Percentiles rank a stretch among this genome's conserved stretches.
Evolutionary conservation across 1,140 invertebrate genomes (phyloP).

Genomic region (Sycobia sp.): DNA sequence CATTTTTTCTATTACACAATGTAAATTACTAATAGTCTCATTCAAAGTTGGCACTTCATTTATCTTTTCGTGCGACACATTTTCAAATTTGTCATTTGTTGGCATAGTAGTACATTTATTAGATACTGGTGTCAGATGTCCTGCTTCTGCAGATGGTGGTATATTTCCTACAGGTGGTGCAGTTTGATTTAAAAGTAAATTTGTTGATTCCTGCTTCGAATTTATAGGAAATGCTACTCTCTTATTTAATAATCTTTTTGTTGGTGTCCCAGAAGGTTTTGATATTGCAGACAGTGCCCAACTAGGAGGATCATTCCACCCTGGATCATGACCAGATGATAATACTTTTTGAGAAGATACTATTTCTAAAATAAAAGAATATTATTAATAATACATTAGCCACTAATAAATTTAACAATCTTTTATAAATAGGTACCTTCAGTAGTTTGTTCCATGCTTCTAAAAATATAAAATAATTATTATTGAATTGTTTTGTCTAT

Average conservation of each 20-base stretch:
- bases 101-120: no score
- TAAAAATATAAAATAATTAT: not conserved
- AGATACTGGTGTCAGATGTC: no score
- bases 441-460: slow-evolving; percentile 24
- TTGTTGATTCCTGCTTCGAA: slow-evolving; percentile 33
- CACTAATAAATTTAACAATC: not conserved
- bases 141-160: slow-evolving; percentile 36
- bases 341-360: slow-evolving; percentile 52
- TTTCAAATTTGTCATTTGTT: no score
- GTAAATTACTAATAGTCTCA: slow-evolving; percentile 45
- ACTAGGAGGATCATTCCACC: slow-evolving; percentile 64
- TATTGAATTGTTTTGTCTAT: not conserved
- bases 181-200: not conserved
- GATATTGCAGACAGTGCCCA: slow-evolving; percentile 46
- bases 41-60: no score
- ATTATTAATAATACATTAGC: not conserved
- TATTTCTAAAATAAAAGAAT: slow-evolving; percentile 17
- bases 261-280: slow-evolving; percentile 38
- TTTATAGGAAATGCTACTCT: slow-evolving; percentile 59
- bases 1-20: slow-evolving; percentile 42
- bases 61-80: no score
- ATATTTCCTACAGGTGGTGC: slow-evolving; percentile 31
- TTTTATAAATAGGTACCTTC: slow-evolving; percentile 22
- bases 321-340: slow-evolving; percentile 52
- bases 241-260: slow-evolving; percentile 56